These are phyloP conservation scores for Anhinga anhinga DNA, from an alignment of 2,113 vertebrate genomes.

Conservation along the genomic window DNA sequence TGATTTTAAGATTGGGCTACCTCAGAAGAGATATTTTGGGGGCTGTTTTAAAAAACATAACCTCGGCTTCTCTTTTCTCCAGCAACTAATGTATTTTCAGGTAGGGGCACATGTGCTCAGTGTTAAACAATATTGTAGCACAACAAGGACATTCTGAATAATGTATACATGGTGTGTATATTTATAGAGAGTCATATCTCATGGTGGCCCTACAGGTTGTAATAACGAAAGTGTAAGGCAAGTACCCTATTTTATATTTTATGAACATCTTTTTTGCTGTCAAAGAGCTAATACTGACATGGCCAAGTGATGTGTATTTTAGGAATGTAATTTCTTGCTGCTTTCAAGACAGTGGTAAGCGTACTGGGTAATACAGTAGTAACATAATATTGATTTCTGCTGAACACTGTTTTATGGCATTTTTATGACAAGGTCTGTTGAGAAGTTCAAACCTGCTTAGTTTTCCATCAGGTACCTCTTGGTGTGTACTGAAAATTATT, in stretches of 20 bases:
- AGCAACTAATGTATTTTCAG: neutral
- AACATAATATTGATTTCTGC: neutral
- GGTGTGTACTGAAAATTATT: neutral
- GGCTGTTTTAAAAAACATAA: neutral
- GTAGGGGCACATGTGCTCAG: neutral
- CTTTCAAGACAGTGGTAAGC: neutral
- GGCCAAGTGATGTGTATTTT: neutral
- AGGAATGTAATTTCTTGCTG: neutral
- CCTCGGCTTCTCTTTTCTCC: neutral
- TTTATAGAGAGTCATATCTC: neutral
- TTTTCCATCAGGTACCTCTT: neutral
- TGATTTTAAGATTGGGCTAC: neutral
- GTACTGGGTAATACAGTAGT: neutral
- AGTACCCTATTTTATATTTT: neutral
- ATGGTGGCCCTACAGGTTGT: neutral
- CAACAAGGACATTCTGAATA: neutral
- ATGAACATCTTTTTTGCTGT: neutral
- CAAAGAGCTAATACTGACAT: neutral
- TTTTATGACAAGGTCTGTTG: neutral
- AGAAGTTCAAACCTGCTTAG: neutral
- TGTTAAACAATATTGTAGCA: neutral
- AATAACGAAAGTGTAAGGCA: neutral
- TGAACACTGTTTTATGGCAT: neutral
- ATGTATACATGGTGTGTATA: neutral
- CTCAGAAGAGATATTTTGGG: neutral